These are phyloP conservation scores for Pseudomugil tenellus DNA, from an alignment of 2,797 vertebrate species.

Conservation along the genomic window DNA sequence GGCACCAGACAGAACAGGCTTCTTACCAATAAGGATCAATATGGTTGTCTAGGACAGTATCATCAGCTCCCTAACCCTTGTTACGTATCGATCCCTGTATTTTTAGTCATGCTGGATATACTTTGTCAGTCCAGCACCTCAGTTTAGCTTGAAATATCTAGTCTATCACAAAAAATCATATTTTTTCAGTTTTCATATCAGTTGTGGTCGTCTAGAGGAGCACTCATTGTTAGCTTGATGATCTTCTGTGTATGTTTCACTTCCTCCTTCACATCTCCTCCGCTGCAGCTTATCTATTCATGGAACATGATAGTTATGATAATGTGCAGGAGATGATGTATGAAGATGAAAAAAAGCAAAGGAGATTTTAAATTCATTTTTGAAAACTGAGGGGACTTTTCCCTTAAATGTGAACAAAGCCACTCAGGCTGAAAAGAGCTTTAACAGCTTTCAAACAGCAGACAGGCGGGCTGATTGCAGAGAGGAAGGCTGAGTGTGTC, in stretches of 20 bases:
- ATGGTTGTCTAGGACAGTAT: slow-evolving; percentile 41
- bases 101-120: background rate
- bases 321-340: background rate
- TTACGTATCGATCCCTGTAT: slow-evolving; percentile 17
- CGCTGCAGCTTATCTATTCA: background rate
- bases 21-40: slow-evolving; percentile 60
- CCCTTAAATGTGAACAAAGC: slow-evolving; percentile 40
- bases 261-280: slow-evolving; percentile 12
- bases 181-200: background rate
- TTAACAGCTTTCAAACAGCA: slow-evolving; percentile 56
- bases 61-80: slow-evolving; percentile 5
- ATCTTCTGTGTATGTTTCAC: slow-evolving; percentile 5
- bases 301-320: slow-evolving; percentile 8
- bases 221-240: background rate
- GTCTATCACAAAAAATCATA: background rate
- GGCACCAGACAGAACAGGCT: slow-evolving; percentile 58
- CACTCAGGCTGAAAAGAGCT: slow-evolving; percentile 59
- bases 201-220: background rate
- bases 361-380: slow-evolving; percentile 36
- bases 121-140: background rate
- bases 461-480: slow-evolving; percentile 60
- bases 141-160: background rate
- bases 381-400: slow-evolving; percentile 48
- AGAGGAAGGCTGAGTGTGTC: slow-evolving; percentile 59
- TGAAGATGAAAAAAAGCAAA: slow-evolving; percentile 16